Evolutionary conservation across 1,140 invertebrate genomes (phyloP).

Genomic region (Drosophila punjabiensis): DNA sequence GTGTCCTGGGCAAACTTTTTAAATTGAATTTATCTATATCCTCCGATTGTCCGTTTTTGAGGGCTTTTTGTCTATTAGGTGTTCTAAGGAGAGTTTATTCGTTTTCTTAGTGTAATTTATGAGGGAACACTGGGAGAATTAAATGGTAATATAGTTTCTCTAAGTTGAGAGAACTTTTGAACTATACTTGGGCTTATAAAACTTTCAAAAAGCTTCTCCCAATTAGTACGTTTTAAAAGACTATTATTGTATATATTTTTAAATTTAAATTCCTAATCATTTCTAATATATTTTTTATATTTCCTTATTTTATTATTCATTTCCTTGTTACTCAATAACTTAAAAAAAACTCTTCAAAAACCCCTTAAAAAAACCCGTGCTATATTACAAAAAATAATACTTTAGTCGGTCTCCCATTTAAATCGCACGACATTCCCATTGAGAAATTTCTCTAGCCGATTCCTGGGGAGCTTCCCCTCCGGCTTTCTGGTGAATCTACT

Average conservation of each 20-base stretch:
- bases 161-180: not conserved
- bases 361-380: not conserved
- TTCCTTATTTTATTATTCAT: not conserved
- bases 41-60: not conserved
- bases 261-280: not conserved
- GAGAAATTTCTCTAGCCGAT: not conserved
- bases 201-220: not conserved
- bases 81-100: not conserved
- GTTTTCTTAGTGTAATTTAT: not conserved
- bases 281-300: not conserved
- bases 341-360: not conserved
- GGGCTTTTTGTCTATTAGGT: not conserved
- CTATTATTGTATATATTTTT: not conserved
- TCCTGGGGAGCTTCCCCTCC: not conserved
- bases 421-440: not conserved
- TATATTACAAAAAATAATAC: not conserved
- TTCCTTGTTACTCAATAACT: too few relatives aligned
- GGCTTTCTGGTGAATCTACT: not conserved
- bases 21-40: constrained; percentile 18
- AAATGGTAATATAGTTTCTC: not conserved
- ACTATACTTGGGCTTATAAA: too few relatives aligned
- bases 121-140: not conserved
- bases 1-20: constrained; percentile 6
- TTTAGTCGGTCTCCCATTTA: not conserved
- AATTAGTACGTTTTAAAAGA: not conserved